A percentile compares a stretch with the other conserved stretches of the same genome.
Evolutionary conservation across 2,113 vertebrate species (phyloP).

Genomic region (Psettodes erumei): DNA sequence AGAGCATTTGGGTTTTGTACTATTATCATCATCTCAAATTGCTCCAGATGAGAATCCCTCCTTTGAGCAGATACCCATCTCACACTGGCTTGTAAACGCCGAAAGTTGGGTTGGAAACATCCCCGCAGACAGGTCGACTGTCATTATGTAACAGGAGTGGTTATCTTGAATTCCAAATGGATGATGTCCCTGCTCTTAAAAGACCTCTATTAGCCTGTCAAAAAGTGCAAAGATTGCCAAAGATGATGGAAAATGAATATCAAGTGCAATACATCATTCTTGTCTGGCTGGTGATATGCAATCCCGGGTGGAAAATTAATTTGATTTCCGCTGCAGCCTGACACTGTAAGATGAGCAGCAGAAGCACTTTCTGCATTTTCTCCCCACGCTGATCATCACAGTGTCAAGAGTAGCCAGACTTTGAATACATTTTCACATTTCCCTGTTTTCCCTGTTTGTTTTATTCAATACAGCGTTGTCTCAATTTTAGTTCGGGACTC

Average conservation of each 20-base stretch:
- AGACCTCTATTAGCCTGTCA: constrained; percentile 71
- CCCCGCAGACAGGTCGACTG: constrained; percentile 16
- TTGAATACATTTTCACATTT: constrained; percentile 16
- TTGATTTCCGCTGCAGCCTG: constrained; percentile 79
- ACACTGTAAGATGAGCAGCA: constrained; percentile 79
- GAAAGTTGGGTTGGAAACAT: constrained; percentile 10
- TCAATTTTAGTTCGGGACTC: not conserved
- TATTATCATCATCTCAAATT: not conserved
- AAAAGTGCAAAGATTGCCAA: constrained; percentile 77
- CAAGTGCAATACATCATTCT: constrained; percentile 83
- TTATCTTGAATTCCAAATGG: constrained; percentile 70
- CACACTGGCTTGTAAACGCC: constrained; percentile 18
- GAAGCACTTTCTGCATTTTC: constrained; percentile 56
- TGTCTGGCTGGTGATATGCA: constrained; percentile 77
- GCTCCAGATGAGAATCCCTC: constrained; percentile 9
- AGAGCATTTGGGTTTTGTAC: not conserved
- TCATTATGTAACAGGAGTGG: constrained; percentile 57
- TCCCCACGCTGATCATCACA: constrained; percentile 52
- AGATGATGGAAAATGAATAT: constrained; percentile 83
- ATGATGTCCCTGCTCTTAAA: constrained; percentile 67
- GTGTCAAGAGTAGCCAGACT: constrained; percentile 47
- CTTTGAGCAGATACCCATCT: constrained; percentile 18
- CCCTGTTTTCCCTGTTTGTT: constrained; percentile 15
- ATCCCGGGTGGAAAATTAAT: constrained; percentile 80
- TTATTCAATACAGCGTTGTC: not conserved